These are phyloP conservation scores for Salvator merianae DNA, from an alignment of 2,113 vertebrate genomes.

Conservation along the genomic window DNA sequence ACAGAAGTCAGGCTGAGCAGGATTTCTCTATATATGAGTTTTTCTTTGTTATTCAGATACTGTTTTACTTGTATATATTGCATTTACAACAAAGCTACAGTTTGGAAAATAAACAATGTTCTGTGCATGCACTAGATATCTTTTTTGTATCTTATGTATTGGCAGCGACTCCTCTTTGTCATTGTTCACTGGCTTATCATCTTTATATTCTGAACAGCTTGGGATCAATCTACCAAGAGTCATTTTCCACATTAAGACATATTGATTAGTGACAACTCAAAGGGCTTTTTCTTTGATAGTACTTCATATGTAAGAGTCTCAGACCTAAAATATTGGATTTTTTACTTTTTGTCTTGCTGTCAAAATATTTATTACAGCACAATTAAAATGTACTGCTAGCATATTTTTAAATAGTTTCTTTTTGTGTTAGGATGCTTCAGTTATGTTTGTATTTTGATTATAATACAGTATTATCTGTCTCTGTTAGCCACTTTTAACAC, in stretches of 20 bases:
- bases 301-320: not conserved
- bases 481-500: not conserved
- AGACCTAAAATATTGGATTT: not conserved
- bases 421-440: not conserved
- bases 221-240: not conserved
- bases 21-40: not conserved
- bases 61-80: not conserved
- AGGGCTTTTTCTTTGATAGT: not conserved
- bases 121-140: too few species aligned
- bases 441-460: not conserved
- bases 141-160: not conserved
- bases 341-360: too few species aligned
- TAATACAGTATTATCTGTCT: not conserved
- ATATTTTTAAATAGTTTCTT: not conserved
- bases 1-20: not conserved
- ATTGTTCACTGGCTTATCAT: not conserved
- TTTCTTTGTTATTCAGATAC: not conserved
- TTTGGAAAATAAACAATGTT: not conserved
- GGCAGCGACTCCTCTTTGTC: not conserved
- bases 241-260: not conserved
- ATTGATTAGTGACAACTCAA: not conserved
- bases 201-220: not conserved
- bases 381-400: not conserved
- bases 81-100: not conserved
- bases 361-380: not conserved